Percentiles rank a stretch among this genome's conserved stretches.
phyloP scores from a whole-genome alignment of 2,888 invertebrate species.

The Suillia variegata region DNA sequence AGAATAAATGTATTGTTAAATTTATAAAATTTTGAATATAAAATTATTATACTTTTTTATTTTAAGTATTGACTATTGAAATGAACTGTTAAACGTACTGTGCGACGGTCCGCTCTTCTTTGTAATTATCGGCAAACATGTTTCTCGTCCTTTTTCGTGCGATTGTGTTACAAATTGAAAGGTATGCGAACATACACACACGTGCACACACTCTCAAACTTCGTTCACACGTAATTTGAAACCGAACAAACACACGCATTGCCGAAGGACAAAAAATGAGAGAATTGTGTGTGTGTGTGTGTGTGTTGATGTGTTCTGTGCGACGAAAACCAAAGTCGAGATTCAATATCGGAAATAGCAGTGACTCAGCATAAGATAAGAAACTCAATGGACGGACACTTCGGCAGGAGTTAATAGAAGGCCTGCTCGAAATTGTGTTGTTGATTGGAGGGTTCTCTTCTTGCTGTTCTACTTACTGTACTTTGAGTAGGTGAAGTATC shows the following conservation, averaged over 20 bases:
- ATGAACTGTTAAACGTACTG: too few species aligned
- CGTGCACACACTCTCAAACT: background rate
- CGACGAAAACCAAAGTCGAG: too few species aligned
- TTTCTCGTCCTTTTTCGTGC: background rate
- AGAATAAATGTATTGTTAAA: too few species aligned
- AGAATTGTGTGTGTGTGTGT: too few species aligned
- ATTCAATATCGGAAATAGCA: too few species aligned
- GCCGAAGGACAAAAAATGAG: background rate
- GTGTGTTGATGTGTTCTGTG: too few species aligned
- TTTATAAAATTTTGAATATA: too few species aligned
- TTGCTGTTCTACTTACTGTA: too few species aligned
- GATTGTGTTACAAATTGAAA: constrained; percentile 38
- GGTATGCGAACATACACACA: constrained; percentile 20
- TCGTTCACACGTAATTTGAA: background rate
- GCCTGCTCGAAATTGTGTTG: background rate
- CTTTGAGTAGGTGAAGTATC: too few species aligned
- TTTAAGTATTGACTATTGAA: too few species aligned
- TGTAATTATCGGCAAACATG: constrained; percentile 40
- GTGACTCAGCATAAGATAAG: background rate
- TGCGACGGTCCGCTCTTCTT: constrained; percentile 19
- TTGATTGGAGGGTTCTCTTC: background rate
- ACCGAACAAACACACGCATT: background rate
- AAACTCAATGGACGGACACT: background rate
- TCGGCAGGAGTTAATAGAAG: background rate
- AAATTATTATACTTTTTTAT: too few species aligned